Evolutionary conservation across 2,888 invertebrate species (phyloP), one percentile per base, ranked within the genome.

Genomic region (Tribolium freemani): DNA sequence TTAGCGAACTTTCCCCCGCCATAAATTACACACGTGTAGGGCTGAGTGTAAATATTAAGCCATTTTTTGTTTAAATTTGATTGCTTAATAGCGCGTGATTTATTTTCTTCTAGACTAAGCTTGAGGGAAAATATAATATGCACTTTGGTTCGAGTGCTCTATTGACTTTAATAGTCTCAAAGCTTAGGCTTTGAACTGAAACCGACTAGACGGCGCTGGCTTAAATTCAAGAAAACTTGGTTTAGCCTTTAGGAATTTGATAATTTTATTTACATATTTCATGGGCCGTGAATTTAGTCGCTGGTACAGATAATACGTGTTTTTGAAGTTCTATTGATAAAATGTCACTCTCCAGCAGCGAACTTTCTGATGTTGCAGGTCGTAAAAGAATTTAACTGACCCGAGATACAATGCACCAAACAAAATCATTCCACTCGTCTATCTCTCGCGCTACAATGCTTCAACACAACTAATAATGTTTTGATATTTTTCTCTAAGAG

Each of bases 61-160:
- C 26, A 3, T 26, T 26, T 26, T 26, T 26, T 26, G 26, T 26
- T 26, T 26, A 26, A 26, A 26, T 26, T 26, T 26, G 5, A 26
- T 26, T 26, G 26, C 5, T 26, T 26, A 26, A 26, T 26, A 26
- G 50, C 56, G 38, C 31, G 38, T 56, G 30, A 56, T 56, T 50
- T 11, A 38, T 16, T 56, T 46, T 58, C 21, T 60, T 56, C 11
- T 13, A 10, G 48, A 60, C 45, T 21, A 31, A 50, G 31, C 11
- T 63, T 31, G 30, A 50, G 50, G 13, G 63, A 63, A 63, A 63
- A 63, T 63, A 63, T 63, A 50, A 63, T 63, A 63, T 63, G 50
- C 50, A 50, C 63, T 63, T 50, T 63, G 60, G 11, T 44, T 60
- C 48, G 60, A 48, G 60, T 60, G 48, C 48, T 60, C 60, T 63